phyloP scores from a whole-genome alignment of 2,113 vertebrate species.

The Dromaius novaehollandiae region DNA sequence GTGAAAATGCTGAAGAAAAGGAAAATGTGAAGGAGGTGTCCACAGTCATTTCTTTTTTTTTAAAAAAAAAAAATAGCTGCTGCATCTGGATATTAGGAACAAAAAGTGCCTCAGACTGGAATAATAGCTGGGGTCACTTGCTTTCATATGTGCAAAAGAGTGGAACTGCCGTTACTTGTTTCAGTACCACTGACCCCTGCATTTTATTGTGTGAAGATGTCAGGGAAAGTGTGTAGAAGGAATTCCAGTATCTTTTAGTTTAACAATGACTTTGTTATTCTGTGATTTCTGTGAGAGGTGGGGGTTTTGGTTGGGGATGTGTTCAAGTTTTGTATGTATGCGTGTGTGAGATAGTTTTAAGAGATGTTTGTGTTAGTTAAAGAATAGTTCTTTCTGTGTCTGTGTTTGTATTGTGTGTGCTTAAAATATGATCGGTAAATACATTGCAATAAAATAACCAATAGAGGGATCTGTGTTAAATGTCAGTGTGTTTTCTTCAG shows the following conservation, averaged over 20 bases:
- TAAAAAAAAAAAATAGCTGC: slow-evolving; percentile 53
- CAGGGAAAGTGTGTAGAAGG: slow-evolving; percentile 87
- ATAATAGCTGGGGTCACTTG: slow-evolving; percentile 86
- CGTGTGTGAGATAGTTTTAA: background rate
- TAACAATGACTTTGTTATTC: slow-evolving; percentile 83
- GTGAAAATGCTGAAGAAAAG: slow-evolving; percentile 89
- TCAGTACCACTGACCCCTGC: slow-evolving; percentile 91
- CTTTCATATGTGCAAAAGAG: slow-evolving; percentile 80
- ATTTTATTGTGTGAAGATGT: slow-evolving; percentile 86
- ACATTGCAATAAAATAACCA: background rate
- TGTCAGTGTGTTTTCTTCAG: background rate
- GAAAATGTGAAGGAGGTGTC: slow-evolving; percentile 90
- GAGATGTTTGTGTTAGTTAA: background rate
- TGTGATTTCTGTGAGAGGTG: slow-evolving; percentile 53
- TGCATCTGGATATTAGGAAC: slow-evolving; percentile 90
- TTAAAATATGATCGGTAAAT: background rate
- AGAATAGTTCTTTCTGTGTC: background rate
- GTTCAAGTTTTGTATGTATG: background rate
- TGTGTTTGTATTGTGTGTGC: background rate
- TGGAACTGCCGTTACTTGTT: slow-evolving; percentile 89
- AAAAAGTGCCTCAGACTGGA: slow-evolving; percentile 84
- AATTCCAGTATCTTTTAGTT: slow-evolving; percentile 70
- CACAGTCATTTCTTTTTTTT: slow-evolving; percentile 82
- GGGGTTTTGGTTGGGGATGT: background rate
- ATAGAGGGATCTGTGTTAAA: background rate